A percentile compares a stretch with the other conserved stretches of the same genome.
Conservation (phyloP, 2,888 invertebrate species). For the Pheosia tremula region DNA sequence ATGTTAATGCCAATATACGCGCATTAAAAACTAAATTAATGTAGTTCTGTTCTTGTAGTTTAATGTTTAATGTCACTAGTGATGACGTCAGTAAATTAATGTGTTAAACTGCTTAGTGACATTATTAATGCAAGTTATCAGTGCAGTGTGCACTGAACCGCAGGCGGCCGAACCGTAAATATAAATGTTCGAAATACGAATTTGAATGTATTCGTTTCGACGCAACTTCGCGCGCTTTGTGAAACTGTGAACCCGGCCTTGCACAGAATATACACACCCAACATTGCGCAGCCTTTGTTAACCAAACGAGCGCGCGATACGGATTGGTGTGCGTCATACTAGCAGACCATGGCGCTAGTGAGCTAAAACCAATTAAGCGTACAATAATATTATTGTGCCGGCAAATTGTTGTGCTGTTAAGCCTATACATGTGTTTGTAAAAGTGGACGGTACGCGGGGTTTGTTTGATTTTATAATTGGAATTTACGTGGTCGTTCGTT, state of each 20-base stretch:
- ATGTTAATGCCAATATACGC: no score
- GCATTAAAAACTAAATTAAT: no score
- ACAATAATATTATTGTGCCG: not conserved
- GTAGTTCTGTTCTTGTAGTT: no score
- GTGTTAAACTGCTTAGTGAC: no score
- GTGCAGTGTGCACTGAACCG: no score
- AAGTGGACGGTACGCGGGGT: not conserved
- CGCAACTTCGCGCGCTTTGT: not conserved
- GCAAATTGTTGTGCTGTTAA: not conserved
- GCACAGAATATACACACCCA: not conserved
- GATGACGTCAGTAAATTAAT: no score
- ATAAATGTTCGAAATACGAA: no score
- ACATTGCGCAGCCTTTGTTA: not conserved
- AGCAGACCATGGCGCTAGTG: not conserved
- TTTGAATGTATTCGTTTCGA: not conserved
- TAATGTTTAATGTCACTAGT: no score
- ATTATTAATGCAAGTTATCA: no score
- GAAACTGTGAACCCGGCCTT: not conserved
- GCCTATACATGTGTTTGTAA: not conserved
- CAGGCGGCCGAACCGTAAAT: no score
- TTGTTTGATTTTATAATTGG: conserved; percentile 4
- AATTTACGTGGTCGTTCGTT: not conserved
- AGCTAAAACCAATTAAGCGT: not conserved
- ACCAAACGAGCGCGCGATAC: not conserved
- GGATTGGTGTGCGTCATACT: conserved; percentile 1